phyloP scores from a whole-genome alignment of 2,888 invertebrate species.

The Adelphocoris suturalis region DNA sequence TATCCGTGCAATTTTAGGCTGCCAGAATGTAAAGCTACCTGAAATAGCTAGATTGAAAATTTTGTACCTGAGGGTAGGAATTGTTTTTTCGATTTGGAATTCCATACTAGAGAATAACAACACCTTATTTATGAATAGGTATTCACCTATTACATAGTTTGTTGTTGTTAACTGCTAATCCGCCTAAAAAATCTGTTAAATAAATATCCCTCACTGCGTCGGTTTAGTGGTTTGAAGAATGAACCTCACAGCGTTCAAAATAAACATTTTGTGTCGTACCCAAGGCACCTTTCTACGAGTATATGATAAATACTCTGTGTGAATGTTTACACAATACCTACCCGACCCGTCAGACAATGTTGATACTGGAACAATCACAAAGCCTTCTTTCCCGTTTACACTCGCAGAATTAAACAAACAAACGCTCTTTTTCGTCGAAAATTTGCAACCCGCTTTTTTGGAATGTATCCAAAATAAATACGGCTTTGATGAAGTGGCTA shows the following conservation, averaged over 20 bases:
- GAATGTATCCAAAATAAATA: slow-evolving; percentile 32
- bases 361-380: slow-evolving; percentile 29
- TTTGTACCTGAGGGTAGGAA: no score
- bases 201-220: no score
- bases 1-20: no score
- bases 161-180: no score
- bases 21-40: no score
- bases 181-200: no score
- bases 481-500: slow-evolving; percentile 13
- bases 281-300: neutral
- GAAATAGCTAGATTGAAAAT: no score
- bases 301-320: neutral
- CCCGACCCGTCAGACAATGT: neutral
- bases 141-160: no score
- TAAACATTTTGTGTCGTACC: neutral
- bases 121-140: no score
- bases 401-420: neutral
- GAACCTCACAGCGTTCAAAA: neutral
- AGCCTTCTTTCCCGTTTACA: neutral
- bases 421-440: neutral
- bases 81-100: no score
- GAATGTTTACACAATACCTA: neutral
- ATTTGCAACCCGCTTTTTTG: slow-evolving; percentile 9
- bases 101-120: no score
- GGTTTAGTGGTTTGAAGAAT: no score